A percentile compares a stretch with the other conserved stretches of the same genome.
Conservation (phyloP, 2,888 invertebrate genomes). For the Patella depressa region DNA sequence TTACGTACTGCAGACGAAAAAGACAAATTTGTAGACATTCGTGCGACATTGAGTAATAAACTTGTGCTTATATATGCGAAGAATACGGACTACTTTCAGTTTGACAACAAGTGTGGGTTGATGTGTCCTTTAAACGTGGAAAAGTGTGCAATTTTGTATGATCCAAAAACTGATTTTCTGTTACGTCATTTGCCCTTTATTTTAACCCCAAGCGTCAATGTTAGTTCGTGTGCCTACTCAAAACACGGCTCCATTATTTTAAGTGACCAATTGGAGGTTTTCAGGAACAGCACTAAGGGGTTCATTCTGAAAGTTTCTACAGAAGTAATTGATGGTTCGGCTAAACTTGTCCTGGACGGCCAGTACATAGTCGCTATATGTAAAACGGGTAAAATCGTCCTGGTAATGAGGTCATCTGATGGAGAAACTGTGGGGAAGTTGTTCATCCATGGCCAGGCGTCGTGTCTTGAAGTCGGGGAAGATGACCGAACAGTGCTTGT, state of each 20-base stretch:
- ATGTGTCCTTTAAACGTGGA: conserved; percentile 37
- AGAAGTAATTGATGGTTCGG: conserved; percentile 32
- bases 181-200: conserved; percentile 46
- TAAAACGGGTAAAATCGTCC: conserved; percentile 43
- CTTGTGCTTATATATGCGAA: conserved; percentile 53
- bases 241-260: conserved; percentile 40
- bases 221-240: conserved; percentile 43
- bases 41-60: conserved; percentile 37
- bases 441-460: conserved; percentile 58
- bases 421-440: conserved; percentile 44
- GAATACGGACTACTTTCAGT: conserved; percentile 39
- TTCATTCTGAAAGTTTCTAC: conserved; percentile 25
- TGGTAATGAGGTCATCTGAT: conserved; percentile 49
- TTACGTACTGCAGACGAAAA: conserved; percentile 38
- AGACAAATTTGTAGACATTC: conserved; percentile 49
- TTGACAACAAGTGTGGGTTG: conserved; percentile 47
- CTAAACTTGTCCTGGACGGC: conserved; percentile 53
- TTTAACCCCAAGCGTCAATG: conserved; percentile 40
- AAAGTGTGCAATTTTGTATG: conserved; percentile 56
- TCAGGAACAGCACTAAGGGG: conserved; percentile 24
- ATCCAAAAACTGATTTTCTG: conserved; percentile 44
- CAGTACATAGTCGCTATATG: conserved; percentile 54
- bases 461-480: conserved; percentile 48
- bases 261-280: conserved; percentile 49
- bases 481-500: conserved; percentile 62